Percentiles rank a stretch among this genome's conserved stretches.
Conservation (phyloP, 2,113 vertebrate species). For the Cheirogaleus medius region DNA sequence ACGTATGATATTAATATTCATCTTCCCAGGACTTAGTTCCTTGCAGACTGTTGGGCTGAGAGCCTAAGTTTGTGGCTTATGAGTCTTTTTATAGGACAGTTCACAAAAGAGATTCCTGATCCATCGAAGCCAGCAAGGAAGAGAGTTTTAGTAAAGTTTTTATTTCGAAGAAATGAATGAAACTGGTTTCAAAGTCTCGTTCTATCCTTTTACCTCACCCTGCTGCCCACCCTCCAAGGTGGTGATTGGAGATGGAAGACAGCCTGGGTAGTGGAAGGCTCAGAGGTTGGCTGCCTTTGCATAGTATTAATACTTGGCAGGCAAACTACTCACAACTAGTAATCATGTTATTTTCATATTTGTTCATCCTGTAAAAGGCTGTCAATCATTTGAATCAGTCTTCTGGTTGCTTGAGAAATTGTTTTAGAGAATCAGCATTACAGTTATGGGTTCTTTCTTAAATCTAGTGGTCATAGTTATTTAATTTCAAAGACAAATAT, state of each 20-base stretch:
- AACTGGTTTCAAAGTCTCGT: neutral
- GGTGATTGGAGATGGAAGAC: neutral
- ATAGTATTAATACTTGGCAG: neutral
- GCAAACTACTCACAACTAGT: neutral
- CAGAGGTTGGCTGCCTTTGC: neutral
- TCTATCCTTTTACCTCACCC: neutral
- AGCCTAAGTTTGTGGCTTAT: neutral
- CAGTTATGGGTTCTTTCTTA: neutral
- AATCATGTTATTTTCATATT: neutral
- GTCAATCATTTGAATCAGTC: neutral
- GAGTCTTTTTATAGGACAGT: neutral
- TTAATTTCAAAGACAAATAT: neutral
- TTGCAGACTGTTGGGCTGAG: neutral
- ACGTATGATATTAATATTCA: accelerated
- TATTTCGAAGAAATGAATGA: neutral
- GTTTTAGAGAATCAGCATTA: neutral
- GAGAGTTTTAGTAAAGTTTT: neutral
- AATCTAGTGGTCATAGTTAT: neutral
- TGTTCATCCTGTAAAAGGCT: neutral
- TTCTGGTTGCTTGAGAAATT: neutral
- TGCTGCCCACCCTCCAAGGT: neutral
- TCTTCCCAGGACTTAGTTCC: neutral
- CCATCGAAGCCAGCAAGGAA: neutral
- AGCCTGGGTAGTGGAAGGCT: neutral
- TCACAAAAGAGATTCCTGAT: neutral